phyloP scores from a whole-genome alignment of 1,140 invertebrate genomes.

The Zaprionus africanus region DNA sequence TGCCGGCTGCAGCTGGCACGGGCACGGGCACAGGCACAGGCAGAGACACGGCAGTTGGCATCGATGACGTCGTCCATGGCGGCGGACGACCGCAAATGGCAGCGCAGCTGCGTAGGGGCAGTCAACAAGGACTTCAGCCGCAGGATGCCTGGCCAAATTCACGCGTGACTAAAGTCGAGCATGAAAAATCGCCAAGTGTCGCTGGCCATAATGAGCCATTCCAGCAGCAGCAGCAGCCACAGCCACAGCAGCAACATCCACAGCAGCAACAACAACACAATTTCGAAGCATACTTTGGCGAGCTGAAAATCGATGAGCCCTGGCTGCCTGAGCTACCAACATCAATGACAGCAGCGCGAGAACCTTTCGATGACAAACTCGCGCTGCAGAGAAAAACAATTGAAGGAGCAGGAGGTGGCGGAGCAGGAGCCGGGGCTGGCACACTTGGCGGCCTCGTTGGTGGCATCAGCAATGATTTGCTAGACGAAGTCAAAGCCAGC shows the following conservation, averaged over 20 bases:
- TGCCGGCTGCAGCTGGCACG: conserved; percentile 28
- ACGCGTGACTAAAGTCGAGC: conserved; percentile 79
- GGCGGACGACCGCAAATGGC: conserved; percentile 56
- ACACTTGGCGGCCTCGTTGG: conserved; percentile 15
- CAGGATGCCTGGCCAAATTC: conserved; percentile 67
- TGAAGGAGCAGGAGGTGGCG: not conserved
- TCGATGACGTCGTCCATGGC: conserved; percentile 36
- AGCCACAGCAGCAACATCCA: conserved; percentile 21
- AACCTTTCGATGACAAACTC: conserved; percentile 56
- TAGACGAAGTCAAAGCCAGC: conserved; percentile 75
- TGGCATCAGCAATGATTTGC: conserved; percentile 74
- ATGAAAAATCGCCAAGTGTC: conserved; percentile 78
- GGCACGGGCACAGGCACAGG: not conserved
- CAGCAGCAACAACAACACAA: conserved; percentile 43
- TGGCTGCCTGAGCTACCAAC: conserved; percentile 41
- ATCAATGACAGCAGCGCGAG: conserved; percentile 12
- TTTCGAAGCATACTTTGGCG: conserved; percentile 72
- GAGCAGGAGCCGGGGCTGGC: not conserved
- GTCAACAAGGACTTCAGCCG: conserved; percentile 23
- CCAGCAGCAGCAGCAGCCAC: conserved; percentile 45
- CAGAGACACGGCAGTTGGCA: conserved; percentile 28
- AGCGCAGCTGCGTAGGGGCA: conserved; percentile 9
- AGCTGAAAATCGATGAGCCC: conserved; percentile 78
- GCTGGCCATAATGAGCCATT: conserved; percentile 65
- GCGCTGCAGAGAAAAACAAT: conserved; percentile 35